Evolutionary conservation across 2,888 invertebrate genomes (phyloP).

Genomic region (Peribatodes rhomboidaria): DNA sequence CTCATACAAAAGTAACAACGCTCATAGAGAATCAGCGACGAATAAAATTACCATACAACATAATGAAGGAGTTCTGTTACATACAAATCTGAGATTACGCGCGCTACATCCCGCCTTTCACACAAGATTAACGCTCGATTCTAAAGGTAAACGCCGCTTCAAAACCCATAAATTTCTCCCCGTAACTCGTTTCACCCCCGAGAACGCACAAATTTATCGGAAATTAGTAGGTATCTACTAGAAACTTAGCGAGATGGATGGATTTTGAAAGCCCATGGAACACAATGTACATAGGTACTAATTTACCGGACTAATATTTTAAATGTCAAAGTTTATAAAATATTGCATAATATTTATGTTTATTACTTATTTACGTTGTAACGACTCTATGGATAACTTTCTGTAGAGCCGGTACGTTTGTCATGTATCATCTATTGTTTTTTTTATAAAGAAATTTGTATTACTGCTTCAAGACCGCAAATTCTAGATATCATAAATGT

Average conservation of each 20-base stretch:
- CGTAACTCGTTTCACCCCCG: conserved; percentile 77
- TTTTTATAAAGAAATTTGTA: no score
- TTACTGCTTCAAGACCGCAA: no score
- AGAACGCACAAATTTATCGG: conserved; percentile 82
- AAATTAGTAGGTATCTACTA: conserved; percentile 73
- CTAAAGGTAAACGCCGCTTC: conserved; percentile 80
- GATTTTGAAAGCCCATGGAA: conserved; percentile 19
- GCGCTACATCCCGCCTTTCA: conserved; percentile 74
- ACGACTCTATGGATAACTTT: no score
- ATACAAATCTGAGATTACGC: conserved; percentile 59
- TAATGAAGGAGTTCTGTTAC: conserved; percentile 41
- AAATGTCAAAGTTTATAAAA: no score
- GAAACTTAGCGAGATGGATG: conserved; percentile 28
- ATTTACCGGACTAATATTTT: no score
- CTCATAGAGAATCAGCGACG: conserved; percentile 13
- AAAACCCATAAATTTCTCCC: conserved; percentile 79
- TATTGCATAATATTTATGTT: no score
- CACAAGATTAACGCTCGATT: conserved; percentile 84
- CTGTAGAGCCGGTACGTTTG: neutral
- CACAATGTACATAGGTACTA: neutral
- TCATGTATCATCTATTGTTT: no score
- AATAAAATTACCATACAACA: conserved; percentile 37
- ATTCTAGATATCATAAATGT: no score
- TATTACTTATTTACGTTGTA: no score
- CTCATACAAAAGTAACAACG: conserved; percentile 10